Conservation (phyloP, 1,140 invertebrate genomes). For the Drosophila bipectinata region DNA sequence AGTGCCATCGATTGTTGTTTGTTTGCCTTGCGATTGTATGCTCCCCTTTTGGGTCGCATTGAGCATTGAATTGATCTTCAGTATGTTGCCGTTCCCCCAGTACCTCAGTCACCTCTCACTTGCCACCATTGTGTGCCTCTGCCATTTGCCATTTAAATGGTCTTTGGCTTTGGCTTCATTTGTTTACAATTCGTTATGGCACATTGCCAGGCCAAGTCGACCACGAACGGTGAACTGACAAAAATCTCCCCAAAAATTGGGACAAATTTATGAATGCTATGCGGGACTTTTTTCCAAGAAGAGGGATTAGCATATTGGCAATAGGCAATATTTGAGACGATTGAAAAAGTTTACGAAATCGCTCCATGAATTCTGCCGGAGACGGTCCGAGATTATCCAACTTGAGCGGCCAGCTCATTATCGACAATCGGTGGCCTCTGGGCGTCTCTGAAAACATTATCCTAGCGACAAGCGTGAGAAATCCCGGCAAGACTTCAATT, state of each 20-base stretch:
- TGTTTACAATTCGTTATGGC: constrained; percentile 74
- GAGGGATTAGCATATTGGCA: constrained; percentile 36
- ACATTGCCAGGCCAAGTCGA: constrained; percentile 44
- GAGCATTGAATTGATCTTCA: constrained; percentile 41
- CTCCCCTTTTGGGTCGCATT: constrained; percentile 45
- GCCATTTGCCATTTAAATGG: constrained; percentile 70
- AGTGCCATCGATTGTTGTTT: constrained; percentile 61
- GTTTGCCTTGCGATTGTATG: constrained; percentile 52
- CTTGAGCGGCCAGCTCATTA: constrained; percentile 10
- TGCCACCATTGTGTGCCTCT: constrained; percentile 37
- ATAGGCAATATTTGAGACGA: neutral
- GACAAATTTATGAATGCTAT: constrained; percentile 43
- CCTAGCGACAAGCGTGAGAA: constrained; percentile 66
- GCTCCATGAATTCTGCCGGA: neutral
- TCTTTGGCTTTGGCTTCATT: constrained; percentile 46
- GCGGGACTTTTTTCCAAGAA: constrained; percentile 31
- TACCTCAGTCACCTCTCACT: constrained; percentile 45
- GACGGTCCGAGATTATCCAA: constrained; percentile 8
- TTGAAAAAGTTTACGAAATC: neutral
- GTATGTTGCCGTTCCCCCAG: constrained; percentile 18
- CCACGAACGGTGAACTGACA: constrained; percentile 38
- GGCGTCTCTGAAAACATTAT: constrained; percentile 47
- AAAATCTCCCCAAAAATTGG: constrained; percentile 45
- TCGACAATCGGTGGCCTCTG: constrained; percentile 30
- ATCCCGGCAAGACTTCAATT: constrained; percentile 45